Evolutionary conservation across 2,797 vertebrate species (phyloP), one percentile per base, ranked within the genome.

Genomic region (Pipistrellus pipistrellus): DNA sequence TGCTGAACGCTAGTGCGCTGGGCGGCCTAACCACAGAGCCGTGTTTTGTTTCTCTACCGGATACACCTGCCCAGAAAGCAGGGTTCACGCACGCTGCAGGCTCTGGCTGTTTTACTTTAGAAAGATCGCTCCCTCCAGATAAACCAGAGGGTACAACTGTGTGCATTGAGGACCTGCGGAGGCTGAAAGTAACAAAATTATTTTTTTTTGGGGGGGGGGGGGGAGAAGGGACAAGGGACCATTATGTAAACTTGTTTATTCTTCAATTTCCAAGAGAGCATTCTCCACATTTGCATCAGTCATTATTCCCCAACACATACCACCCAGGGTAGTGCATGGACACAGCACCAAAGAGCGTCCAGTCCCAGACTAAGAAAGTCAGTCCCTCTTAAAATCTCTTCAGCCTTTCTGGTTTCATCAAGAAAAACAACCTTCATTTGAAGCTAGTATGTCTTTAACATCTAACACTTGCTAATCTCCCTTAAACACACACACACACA

Each of bases 1-100:
- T 90, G 87, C 77, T 77, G 81, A 93, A 96, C 71, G 69, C 90
- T 9, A 32, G 96, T 81, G 35, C 88, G 86, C 48, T 77, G 0
- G 88, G 30, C 32, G 3, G 96, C 96, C 92, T 98, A 98, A 98
- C 98, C 98, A 97, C 98, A 98, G 97, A 95, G 78, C 80, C 14
- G 82, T 98, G 98, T 98, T 98, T 98, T 98, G 97, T 98, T 97
- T 98, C 97, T 97, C 94, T 11, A 83, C 98, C 98, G 98, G 98
- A 99, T 98, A 98, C 98, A 98, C 98, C 98, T 99, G 98, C 96
- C 94, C 88, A 59, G 93, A 97, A 80, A 91, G 80, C 97, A 93
- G 95, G 8, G 71, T 93, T 97, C 96, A 44, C 89, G 88, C 88
- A 15, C 1, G 73, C 94, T 90, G 93, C 77, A 66, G 71, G 48